Conservation (phyloP, 1,140 invertebrate genomes). For the Cheumatopsyche charites region DNA sequence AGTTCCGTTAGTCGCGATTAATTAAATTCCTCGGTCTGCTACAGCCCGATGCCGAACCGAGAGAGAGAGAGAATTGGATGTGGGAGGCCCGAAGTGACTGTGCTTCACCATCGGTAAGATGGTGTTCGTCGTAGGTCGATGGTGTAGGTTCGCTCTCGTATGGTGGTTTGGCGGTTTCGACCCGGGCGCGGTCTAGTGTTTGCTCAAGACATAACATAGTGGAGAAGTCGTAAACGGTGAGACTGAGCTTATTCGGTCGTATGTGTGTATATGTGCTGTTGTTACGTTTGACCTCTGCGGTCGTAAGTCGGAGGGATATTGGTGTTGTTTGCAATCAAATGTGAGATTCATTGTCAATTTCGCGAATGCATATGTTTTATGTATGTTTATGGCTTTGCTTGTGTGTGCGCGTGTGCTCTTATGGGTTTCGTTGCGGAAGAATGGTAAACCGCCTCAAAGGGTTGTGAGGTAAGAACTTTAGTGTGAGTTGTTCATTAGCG, state of each 20-base stretch:
- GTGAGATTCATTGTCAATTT: slow-evolving; percentile 20
- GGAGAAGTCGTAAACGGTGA: slow-evolving; percentile 7
- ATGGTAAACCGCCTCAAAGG: no score
- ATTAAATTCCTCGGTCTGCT: slow-evolving; percentile 24
- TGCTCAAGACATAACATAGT: no score
- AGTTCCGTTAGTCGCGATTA: slow-evolving; percentile 23
- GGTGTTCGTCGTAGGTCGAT: no score
- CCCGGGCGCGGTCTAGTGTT: no score
- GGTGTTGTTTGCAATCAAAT: slow-evolving; percentile 6
- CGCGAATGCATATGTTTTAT: not conserved
- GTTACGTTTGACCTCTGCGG: not conserved
- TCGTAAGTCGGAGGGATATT: not conserved
- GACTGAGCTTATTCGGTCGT: not conserved
- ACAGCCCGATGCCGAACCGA: slow-evolving; percentile 5
- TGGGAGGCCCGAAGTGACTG: no score
- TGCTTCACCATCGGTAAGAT: no score
- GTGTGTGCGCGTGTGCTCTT: not conserved
- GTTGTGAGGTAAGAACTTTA: no score
- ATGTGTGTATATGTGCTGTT: no score
- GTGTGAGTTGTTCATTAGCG: no score
- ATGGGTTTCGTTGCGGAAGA: not conserved
- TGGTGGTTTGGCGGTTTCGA: no score
- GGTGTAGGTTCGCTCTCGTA: no score
- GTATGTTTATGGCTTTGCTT: not conserved
- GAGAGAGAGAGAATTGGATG: not conserved